These are phyloP conservation scores for Agrochola lota DNA, from an alignment of 2,888 invertebrate genomes.

Conservation along the genomic window DNA sequence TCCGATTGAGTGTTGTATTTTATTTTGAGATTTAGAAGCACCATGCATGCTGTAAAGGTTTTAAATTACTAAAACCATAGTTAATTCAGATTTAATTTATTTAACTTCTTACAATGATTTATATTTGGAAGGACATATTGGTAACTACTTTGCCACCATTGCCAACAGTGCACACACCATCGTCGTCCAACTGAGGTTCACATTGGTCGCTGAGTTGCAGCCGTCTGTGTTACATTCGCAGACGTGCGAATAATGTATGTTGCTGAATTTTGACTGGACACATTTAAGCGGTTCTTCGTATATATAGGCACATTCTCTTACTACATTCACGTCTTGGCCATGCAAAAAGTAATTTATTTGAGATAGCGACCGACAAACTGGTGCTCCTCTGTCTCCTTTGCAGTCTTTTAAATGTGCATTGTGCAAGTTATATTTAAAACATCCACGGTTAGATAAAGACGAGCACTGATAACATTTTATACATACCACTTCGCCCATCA, in stretches of 20 bases:
- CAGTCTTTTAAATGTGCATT: constrained; percentile 76
- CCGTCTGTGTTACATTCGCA: constrained; percentile 84
- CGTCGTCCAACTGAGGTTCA: constrained; percentile 34
- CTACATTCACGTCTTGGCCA: constrained; percentile 75
- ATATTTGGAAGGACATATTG: constrained; percentile 49
- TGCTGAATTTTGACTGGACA: constrained; percentile 77
- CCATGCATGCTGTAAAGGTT: neutral
- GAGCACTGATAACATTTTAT: constrained; percentile 86
- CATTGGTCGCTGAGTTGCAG: constrained; percentile 75
- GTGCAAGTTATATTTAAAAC: constrained; percentile 77
- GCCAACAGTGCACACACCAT: constrained; percentile 30
- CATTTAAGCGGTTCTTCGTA: constrained; percentile 77
- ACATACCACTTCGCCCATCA: constrained; percentile 66
- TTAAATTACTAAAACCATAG: neutral
- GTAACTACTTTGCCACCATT: constrained; percentile 38
- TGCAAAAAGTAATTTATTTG: constrained; percentile 82
- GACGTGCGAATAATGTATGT: constrained; percentile 80
- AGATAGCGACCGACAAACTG: constrained; percentile 80
- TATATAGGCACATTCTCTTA: constrained; percentile 84
- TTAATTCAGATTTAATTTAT: constrained; percentile 23
- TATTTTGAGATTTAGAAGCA: constrained; percentile 3
- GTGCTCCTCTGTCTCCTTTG: constrained; percentile 52
- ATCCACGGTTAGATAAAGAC: constrained; percentile 72
- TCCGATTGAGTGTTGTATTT: neutral
- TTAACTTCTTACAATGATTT: constrained; percentile 45